Base-by-base conservation (phyloP, 2,888 invertebrate species). In the Euphydryas editha region DNA sequence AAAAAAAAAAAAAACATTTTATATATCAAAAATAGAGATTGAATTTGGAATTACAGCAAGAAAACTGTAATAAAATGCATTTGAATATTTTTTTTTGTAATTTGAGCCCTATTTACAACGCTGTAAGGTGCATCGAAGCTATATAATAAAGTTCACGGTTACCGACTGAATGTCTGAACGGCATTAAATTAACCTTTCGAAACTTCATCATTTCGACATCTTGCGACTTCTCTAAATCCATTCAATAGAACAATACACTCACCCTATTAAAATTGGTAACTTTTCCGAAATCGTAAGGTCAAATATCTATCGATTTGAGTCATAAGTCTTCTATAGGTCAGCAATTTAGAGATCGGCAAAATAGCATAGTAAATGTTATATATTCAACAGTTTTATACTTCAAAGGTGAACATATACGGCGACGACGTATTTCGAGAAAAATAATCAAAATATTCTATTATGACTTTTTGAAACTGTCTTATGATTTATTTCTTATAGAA, bases 121-220 rank as follows among this genome's bases (percentile, higher is more conserved):
- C 15, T 1, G 24, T 49, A 39, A 66, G 42, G 20, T 36, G 20
- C 15, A 62, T 18, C 7, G 51, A 54, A 56, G 46, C 37, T 10
- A 36, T 17, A 36, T 18, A 46, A 30, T 54, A 63, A 68, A 68
- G 65, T 73, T 72, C 72, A 72, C 59, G 69, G 72, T 59, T 69
- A 64, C 64, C 62, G 59, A 60, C 69, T 59, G 70, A 69, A 55
- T 64, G 62, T 69, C 67, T 71, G 64, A 59, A 37, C 59, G 66
- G 69, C 69, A 69, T 70, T 72, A 66, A 58, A 62, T 62, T 71
- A 72, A 75, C 75, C 75, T 75, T 73, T 72, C 62, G 62, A 60
- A 62, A 64, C 64, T 65, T 68, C 65, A 57, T 18, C 49, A 61
- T 75, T 75, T 66, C 72, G 69, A 73, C 69, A 72, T 62, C 46